Evolutionary conservation across 1,140 invertebrate genomes (phyloP).

Genomic region (Drosophila gunungcola): DNA sequence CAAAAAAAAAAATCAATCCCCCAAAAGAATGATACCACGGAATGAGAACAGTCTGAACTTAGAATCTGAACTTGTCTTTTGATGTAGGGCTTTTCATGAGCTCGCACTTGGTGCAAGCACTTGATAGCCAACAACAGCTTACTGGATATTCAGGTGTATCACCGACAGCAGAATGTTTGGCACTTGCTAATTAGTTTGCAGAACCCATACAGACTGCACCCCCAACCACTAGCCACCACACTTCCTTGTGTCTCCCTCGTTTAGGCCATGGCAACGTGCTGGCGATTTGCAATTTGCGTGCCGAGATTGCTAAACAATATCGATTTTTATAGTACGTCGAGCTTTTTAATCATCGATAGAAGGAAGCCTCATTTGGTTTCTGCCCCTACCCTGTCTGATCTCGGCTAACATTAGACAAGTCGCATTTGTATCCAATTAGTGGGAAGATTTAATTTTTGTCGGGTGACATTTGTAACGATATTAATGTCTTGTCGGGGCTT

Average conservation of each 20-base stretch:
- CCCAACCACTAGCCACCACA: background rate
- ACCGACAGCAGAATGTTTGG: constrained; percentile 56
- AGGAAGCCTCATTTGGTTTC: constrained; percentile 26
- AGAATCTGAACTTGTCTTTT: background rate
- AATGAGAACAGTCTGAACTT: background rate
- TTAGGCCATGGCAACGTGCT: constrained; percentile 53
- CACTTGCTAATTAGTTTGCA: constrained; percentile 67
- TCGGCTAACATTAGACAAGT: constrained; percentile 11
- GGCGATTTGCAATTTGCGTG: constrained; percentile 71
- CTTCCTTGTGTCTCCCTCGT: constrained; percentile 1
- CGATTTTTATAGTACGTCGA: constrained; percentile 55
- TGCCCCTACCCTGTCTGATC: background rate
- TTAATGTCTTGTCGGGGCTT: constrained; percentile 5
- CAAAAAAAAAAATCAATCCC: background rate
- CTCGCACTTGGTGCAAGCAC: constrained; percentile 38
- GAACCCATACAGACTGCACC: constrained; percentile 2
- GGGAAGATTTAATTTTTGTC: constrained; percentile 33
- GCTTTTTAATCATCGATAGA: constrained; percentile 62
- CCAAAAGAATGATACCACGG: constrained; percentile 18
- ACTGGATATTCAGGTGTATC: constrained; percentile 19
- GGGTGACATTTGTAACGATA: constrained; percentile 36
- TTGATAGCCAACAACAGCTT: constrained; percentile 26
- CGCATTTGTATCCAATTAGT: constrained; percentile 67
- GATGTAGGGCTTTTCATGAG: background rate
- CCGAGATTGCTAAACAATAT: constrained; percentile 68